Evolutionary conservation across 2,888 invertebrate genomes (phyloP).

Genomic region (Taphrorychus bicolor): DNA sequence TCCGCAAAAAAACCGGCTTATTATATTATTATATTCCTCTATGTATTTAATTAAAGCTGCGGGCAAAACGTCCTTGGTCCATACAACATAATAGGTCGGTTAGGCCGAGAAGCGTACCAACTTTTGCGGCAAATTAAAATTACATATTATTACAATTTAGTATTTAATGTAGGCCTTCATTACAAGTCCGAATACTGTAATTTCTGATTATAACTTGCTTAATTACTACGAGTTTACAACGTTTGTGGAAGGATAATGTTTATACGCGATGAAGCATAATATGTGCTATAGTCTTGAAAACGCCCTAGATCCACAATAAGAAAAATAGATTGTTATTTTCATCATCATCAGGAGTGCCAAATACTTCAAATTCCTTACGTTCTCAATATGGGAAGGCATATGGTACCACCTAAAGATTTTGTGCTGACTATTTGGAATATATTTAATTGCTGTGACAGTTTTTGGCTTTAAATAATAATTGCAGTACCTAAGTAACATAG

Average conservation of each 20-base stretch:
- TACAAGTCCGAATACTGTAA: constrained; percentile 23
- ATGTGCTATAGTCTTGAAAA: no score
- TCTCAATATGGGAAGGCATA: not conserved
- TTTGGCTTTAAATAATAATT: no score
- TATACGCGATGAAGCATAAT: no score
- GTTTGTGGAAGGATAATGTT: not conserved
- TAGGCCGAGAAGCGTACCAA: constrained; percentile 9
- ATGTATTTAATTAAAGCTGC: constrained; percentile 6
- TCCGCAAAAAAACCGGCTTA: not conserved
- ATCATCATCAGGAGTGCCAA: not conserved
- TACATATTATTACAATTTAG: constrained; percentile 26
- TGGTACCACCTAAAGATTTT: not conserved
- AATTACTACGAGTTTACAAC: not conserved
- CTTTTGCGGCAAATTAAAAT: constrained; percentile 24
- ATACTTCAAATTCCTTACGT: not conserved
- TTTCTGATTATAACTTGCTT: constrained; percentile 23
- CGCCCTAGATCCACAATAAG: no score
- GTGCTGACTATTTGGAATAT: no score
- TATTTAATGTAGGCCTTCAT: constrained; percentile 23
- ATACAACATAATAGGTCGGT: constrained; percentile 8
- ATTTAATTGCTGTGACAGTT: no score
- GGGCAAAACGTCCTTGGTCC: constrained; percentile 13
- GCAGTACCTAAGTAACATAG: not conserved
- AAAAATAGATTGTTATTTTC: no score
- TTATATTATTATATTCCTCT: constrained; percentile 1